Conservation (phyloP, 2,888 invertebrate species). For the Diabrotica balteata region DNA sequence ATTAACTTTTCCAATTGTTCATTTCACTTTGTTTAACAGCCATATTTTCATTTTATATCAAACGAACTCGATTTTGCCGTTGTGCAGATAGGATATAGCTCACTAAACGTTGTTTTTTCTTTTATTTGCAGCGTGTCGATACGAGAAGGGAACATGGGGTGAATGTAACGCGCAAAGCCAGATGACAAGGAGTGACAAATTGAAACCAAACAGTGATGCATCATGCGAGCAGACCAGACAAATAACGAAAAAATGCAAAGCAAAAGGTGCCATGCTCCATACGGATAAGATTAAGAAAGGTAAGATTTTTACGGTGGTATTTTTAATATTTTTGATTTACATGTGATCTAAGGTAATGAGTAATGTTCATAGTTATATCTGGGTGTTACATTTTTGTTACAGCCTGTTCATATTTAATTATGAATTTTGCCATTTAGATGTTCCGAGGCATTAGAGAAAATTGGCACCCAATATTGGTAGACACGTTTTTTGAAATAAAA, state of each 20-base stretch:
- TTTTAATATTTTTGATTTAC: too few species aligned
- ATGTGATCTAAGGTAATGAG: too few species aligned
- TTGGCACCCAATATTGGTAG: too few species aligned
- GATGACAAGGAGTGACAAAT: slow-evolving; percentile 83
- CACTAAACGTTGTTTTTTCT: slow-evolving; percentile 42
- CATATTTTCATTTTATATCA: slow-evolving; percentile 8
- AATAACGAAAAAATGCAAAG: slow-evolving; percentile 87
- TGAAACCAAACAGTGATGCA: slow-evolving; percentile 83
- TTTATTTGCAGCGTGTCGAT: slow-evolving; percentile 75
- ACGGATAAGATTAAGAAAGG: slow-evolving; percentile 67
- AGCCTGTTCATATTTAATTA: too few species aligned
- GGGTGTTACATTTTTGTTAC: too few species aligned
- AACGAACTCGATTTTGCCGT: not conserved
- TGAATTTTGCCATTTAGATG: too few species aligned
- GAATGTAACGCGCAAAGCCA: slow-evolving; percentile 81
- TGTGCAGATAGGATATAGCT: too few species aligned
- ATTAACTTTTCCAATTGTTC: not conserved
- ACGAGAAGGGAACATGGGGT: slow-evolving; percentile 88
- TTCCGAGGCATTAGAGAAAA: too few species aligned
- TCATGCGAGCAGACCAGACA: slow-evolving; percentile 83
- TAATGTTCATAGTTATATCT: too few species aligned
- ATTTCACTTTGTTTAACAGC: not conserved
- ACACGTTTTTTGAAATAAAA: too few species aligned
- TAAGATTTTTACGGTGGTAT: slow-evolving; percentile 26
- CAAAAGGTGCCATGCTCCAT: slow-evolving; percentile 70